These are phyloP conservation scores for Clarias macrocephalus DNA, from an alignment of 2,113 vertebrate species.

Conservation along the genomic window DNA sequence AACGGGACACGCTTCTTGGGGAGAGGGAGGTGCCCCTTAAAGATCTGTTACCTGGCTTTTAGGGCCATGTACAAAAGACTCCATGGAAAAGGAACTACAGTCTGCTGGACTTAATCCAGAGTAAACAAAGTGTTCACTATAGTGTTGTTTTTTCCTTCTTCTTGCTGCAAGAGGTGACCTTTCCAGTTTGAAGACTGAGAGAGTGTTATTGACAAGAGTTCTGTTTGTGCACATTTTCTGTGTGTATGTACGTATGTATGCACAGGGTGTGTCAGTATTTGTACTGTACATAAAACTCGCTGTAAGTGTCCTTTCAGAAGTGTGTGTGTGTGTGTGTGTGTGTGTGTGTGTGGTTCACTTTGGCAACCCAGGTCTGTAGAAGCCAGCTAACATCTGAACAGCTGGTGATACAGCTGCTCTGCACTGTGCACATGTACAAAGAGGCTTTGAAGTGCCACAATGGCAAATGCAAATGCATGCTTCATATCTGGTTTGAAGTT, in stretches of 20 bases:
- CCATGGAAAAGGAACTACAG: not conserved
- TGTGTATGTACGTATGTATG: slow-evolving; percentile 3
- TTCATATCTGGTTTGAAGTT: slow-evolving; percentile 34
- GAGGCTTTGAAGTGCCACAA: slow-evolving; percentile 37
- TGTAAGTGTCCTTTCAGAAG: slow-evolving; percentile 25
- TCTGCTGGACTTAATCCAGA: slow-evolving; percentile 1
- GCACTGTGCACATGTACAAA: slow-evolving; percentile 34
- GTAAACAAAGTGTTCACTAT: not conserved
- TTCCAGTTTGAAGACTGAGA: slow-evolving; percentile 17
- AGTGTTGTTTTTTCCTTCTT: slow-evolving; percentile 7
- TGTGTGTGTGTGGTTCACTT: slow-evolving; percentile 26
- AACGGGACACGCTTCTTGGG: slow-evolving; percentile 89
- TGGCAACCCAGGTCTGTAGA: slow-evolving; percentile 13
- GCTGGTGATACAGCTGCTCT: slow-evolving; percentile 26
- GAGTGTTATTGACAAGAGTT: not conserved
- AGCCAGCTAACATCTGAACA: slow-evolving; percentile 4
- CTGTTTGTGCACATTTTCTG: slow-evolving; percentile 20
- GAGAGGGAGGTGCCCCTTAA: slow-evolving; percentile 86
- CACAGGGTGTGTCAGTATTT: slow-evolving; percentile 13
- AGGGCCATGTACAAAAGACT: slow-evolving; percentile 23
- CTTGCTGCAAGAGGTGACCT: slow-evolving; percentile 13
- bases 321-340: slow-evolving; percentile 22
- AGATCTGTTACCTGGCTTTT: slow-evolving; percentile 78
- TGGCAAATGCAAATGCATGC: slow-evolving; percentile 39
- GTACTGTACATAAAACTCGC: slow-evolving; percentile 17